Evolutionary conservation across 2,797 vertebrate species (phyloP).

Genomic region (Nannoperca australis): DNA sequence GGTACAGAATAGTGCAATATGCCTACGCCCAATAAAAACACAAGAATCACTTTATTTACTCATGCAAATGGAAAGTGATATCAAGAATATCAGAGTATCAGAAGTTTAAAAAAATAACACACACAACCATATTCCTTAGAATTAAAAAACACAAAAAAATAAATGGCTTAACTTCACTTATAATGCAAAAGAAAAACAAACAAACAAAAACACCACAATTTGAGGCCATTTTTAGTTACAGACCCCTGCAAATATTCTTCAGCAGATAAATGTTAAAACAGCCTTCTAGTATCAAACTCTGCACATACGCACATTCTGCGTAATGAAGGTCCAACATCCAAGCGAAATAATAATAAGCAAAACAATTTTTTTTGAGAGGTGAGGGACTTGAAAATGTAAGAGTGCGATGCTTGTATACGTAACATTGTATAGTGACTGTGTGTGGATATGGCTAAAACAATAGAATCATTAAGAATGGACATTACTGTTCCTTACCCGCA

Average conservation of each 20-base stretch:
- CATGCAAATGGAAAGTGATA: neutral
- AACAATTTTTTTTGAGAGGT: no score
- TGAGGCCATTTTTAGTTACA: neutral
- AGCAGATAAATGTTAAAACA: neutral
- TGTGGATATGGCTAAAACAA: neutral
- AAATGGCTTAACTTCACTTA: neutral
- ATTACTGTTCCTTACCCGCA: slow-evolving; percentile 84
- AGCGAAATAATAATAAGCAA: neutral
- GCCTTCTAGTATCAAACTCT: no score
- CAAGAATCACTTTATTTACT: neutral
- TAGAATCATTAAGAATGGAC: neutral
- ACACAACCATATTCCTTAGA: neutral
- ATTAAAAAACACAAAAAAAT: neutral
- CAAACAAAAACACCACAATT: no score
- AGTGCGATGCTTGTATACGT: neutral
- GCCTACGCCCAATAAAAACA: slow-evolving; percentile 81
- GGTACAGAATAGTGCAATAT: slow-evolving; percentile 95
- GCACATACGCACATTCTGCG: no score
- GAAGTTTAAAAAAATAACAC: neutral
- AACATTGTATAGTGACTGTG: neutral
- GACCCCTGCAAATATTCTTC: neutral
- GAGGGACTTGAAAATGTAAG: no score
- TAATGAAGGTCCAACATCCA: neutral
- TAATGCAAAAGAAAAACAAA: neutral
- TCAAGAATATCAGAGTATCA: neutral